phyloP scores from a whole-genome alignment of 2,113 vertebrate species.

The Plotosus lineatus region DNA sequence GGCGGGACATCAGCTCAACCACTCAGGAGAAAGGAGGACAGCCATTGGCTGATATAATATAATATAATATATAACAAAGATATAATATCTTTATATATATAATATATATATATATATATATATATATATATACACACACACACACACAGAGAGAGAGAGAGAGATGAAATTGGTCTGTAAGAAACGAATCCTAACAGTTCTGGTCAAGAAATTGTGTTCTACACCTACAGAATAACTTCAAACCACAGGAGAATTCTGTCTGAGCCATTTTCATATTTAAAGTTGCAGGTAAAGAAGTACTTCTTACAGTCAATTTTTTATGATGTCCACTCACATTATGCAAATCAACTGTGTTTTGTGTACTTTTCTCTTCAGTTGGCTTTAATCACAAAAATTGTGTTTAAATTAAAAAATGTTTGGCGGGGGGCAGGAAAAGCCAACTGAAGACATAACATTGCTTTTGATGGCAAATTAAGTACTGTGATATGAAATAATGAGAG shows the following conservation, averaged over 20 bases:
- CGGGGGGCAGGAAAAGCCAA: not conserved
- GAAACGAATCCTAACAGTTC: constrained; percentile 6
- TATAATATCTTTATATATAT: too few species aligned
- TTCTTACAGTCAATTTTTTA: not conserved
- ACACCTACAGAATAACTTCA: not conserved
- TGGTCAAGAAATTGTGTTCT: constrained; percentile 9
- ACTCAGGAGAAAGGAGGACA: too few species aligned
- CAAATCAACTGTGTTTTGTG: not conserved
- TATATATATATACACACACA: too few species aligned
- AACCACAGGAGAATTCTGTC: not conserved
- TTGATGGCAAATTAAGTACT: not conserved
- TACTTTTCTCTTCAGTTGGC: not conserved
- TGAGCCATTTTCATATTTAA: not conserved
- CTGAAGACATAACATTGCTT: not conserved
- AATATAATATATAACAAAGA: too few species aligned
- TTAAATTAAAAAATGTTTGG: not conserved
- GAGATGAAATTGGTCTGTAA: too few species aligned
- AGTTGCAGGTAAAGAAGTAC: not conserved
- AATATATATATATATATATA: too few species aligned
- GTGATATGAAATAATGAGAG: not conserved
- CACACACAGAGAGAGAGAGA: too few species aligned
- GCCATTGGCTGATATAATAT: too few species aligned
- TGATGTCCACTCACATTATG: not conserved
- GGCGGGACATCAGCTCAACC: too few species aligned
- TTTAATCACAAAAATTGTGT: not conserved